Percentiles rank a stretch among this genome's conserved stretches.
Conservation (phyloP, 2,797 vertebrate genomes). For the Netta rufina region DNA sequence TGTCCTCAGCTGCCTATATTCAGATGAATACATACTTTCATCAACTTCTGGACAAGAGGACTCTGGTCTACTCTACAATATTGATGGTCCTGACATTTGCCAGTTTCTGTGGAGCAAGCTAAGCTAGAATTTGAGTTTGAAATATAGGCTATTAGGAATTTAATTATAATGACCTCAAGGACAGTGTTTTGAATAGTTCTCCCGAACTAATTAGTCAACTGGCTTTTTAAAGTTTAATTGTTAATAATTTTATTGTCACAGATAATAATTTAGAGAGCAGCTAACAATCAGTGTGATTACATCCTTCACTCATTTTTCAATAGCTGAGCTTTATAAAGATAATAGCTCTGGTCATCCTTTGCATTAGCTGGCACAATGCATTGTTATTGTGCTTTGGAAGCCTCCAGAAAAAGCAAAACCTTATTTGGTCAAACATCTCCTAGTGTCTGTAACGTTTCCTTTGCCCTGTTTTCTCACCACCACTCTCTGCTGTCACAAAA, state of each 20-base stretch:
- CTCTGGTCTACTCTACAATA: neutral
- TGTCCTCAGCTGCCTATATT: neutral
- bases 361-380: neutral
- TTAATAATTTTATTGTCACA: conserved; percentile 54
- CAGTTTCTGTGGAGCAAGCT: conserved; percentile 6
- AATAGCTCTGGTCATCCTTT: conserved; percentile 28
- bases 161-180: conserved; percentile 5
- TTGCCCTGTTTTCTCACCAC: neutral
- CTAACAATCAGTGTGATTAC: conserved; percentile 67
- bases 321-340: conserved; percentile 32
- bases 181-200: conserved; percentile 66
- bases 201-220: conserved; percentile 60
- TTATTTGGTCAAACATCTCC: neutral
- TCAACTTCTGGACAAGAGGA: neutral
- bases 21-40: neutral
- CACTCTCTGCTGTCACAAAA: neutral
- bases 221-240: conserved; percentile 60
- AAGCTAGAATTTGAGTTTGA: neutral
- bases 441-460: neutral
- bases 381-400: neutral
- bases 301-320: conserved; percentile 58
- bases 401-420: neutral
- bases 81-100: conserved; percentile 9
- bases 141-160: conserved; percentile 13
- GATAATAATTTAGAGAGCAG: conserved; percentile 63